Percentiles rank a stretch among this genome's conserved stretches.
phyloP scores from a whole-genome alignment of 2,888 invertebrate genomes.

The Caenorhabditis sp. region DNA sequence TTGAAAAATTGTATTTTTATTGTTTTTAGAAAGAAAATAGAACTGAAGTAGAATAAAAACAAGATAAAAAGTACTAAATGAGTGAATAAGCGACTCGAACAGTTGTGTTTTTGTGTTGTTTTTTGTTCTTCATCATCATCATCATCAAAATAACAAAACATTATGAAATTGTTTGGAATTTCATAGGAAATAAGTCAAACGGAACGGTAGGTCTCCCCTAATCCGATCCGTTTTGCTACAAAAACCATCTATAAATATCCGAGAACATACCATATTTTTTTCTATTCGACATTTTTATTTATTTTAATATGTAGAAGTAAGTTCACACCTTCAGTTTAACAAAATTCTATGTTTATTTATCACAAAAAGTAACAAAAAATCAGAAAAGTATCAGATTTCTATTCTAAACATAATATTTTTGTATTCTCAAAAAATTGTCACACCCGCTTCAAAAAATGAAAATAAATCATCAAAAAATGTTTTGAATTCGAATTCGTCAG shows the following conservation, averaged over 20 bases:
- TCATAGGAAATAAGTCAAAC: background rate
- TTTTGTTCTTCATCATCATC: too few relatives aligned
- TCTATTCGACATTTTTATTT: background rate
- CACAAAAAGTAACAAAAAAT: background rate
- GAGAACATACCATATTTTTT: background rate
- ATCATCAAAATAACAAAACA: background rate
- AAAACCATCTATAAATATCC: background rate
- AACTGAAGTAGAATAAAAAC: background rate
- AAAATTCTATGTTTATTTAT: background rate
- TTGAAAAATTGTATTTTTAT: too few relatives aligned
- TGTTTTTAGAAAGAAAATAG: background rate
- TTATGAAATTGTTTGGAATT: background rate
- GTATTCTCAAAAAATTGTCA: too few relatives aligned
- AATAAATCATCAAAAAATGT: background rate
- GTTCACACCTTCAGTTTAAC: too few relatives aligned
- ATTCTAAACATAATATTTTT: background rate
- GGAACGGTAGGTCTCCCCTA: background rate
- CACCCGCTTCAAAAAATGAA: too few relatives aligned
- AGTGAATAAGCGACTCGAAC: background rate
- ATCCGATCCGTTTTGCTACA: background rate
- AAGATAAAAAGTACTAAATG: background rate
- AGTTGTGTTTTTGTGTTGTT: background rate
- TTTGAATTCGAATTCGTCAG: too few relatives aligned
- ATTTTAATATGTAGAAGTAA: too few relatives aligned
- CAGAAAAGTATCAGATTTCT: background rate